Percentiles rank a stretch among this genome's conserved stretches.
These are phyloP conservation scores for Eonycteris spelaea DNA, from an alignment of 2,113 vertebrate genomes.

Conservation along the genomic window DNA sequence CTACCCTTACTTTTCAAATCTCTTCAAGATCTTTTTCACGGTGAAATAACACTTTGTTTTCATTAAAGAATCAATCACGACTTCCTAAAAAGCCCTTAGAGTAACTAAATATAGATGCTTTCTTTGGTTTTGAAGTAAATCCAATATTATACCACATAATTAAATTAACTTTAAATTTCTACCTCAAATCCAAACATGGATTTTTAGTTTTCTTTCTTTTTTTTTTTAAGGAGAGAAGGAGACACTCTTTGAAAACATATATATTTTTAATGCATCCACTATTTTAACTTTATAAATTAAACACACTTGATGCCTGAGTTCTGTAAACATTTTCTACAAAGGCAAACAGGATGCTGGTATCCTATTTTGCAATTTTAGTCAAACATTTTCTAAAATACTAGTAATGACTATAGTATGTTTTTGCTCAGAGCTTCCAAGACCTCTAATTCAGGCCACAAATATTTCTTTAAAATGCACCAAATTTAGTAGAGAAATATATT, in stretches of 20 bases:
- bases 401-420: neutral
- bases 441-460: neutral
- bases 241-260: neutral
- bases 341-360: neutral
- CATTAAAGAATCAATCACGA: conserved; percentile 8
- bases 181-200: neutral
- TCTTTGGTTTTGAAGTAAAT: conserved; percentile 30
- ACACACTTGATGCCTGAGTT: neutral
- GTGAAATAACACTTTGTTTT: conserved; percentile 69
- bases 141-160: neutral
- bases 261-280: neutral
- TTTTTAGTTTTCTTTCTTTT: neutral
- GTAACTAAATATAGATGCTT: conserved; percentile 36
- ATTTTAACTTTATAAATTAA: conserved; percentile 2
- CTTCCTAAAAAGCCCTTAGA: conserved; percentile 40
- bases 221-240: neutral
- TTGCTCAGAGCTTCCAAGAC: neutral
- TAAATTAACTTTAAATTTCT: conserved; percentile 4
- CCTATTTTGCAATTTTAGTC: conserved; percentile 30
- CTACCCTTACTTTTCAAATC: conserved; percentile 50
- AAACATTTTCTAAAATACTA: neutral
- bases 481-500: neutral
- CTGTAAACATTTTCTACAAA: neutral
- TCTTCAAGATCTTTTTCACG: conserved; percentile 55
- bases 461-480: neutral